phyloP scores from a whole-genome alignment of 2,888 invertebrate genomes.

The Polymixis lichenea region DNA sequence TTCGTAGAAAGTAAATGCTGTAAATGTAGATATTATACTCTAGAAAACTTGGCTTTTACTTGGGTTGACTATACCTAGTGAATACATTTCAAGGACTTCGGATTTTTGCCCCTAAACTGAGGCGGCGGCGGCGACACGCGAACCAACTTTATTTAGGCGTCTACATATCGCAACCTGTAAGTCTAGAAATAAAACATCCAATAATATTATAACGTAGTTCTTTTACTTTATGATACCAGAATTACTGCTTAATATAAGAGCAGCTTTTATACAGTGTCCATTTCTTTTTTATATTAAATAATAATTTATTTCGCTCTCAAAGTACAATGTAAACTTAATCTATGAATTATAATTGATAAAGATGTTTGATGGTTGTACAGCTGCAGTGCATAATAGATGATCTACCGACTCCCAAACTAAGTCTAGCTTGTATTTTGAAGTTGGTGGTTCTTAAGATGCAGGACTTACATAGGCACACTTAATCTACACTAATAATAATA shows the following conservation, averaged over 20 bases:
- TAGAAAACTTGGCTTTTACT: constrained; percentile 17
- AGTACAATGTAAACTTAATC: no score
- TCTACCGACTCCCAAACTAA: no score
- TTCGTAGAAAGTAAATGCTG: constrained; percentile 38
- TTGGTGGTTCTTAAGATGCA: no score
- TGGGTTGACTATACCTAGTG: constrained; percentile 14
- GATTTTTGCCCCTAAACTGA: constrained; percentile 14
- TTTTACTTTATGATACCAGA: background rate
- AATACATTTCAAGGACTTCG: constrained; percentile 25
- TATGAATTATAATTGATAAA: no score
- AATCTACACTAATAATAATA: no score
- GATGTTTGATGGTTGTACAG: no score
- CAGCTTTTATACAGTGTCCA: background rate
- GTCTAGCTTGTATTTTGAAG: no score
- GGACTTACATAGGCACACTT: no score
- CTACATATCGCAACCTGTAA: background rate
- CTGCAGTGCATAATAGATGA: no score
- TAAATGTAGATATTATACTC: constrained; percentile 24
- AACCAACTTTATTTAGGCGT: constrained; percentile 1
- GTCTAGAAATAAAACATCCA: background rate
- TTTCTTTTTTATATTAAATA: background rate
- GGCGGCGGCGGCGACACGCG: constrained; percentile 12
- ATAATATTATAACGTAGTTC: background rate
- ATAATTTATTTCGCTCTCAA: no score
- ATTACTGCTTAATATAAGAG: background rate